phyloP scores from a whole-genome alignment of 2,797 vertebrate genomes.

The Coregonus suidteri region DNA sequence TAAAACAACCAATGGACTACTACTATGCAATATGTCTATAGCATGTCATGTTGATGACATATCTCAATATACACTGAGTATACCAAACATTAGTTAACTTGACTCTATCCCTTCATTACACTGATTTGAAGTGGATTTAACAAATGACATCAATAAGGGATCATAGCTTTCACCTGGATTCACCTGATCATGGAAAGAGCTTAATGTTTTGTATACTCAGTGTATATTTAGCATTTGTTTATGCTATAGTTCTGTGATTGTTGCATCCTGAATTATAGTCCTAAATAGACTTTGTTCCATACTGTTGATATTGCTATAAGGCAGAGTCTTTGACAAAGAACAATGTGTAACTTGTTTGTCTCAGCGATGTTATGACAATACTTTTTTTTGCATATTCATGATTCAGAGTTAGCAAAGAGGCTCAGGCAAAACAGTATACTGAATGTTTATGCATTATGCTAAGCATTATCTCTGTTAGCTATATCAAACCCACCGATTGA shows the following conservation, averaged over 20 bases:
- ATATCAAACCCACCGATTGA: slow-evolving; percentile 19
- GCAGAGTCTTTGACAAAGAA: background rate
- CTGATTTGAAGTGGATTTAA: too few relatives aligned
- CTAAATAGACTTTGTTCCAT: background rate
- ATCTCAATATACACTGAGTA: too few relatives aligned
- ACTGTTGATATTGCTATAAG: background rate
- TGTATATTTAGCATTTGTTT: background rate
- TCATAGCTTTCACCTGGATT: too few relatives aligned
- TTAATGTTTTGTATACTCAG: too few relatives aligned
- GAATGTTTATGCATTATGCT: slow-evolving; percentile 10
- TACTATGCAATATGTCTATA: too few relatives aligned
- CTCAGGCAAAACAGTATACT: background rate
- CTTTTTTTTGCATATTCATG: slow-evolving; percentile 6
- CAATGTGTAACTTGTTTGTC: background rate
- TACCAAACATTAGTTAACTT: too few relatives aligned
- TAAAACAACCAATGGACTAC: too few relatives aligned
- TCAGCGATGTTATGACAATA: background rate
- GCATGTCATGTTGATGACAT: too few relatives aligned
- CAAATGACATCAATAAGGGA: too few relatives aligned
- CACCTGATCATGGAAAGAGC: too few relatives aligned
- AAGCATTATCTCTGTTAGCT: slow-evolving; percentile 3
- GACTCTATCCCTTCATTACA: too few relatives aligned
- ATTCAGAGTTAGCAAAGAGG: background rate
- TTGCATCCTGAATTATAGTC: background rate
- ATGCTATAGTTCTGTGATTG: background rate